Evolutionary conservation across 2,797 vertebrate species (phyloP), one percentile per base, ranked within the genome.

Genomic region (Lutjanus argentimaculatus): DNA sequence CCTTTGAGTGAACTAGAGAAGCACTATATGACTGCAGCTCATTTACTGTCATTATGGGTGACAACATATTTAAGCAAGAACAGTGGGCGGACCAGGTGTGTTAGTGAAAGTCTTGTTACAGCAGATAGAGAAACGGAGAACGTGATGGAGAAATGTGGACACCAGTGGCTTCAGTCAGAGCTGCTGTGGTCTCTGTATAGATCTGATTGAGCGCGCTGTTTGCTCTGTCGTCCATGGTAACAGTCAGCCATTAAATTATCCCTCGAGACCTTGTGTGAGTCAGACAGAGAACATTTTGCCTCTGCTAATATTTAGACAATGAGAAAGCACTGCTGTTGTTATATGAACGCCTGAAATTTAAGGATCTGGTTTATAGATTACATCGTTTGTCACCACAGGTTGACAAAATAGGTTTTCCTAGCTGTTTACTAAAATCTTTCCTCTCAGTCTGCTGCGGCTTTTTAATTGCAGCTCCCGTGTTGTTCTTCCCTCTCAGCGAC

Each of bases 171-270:
- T 85, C 67, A 67, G 61, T 78, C 63, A 73, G 21, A 69, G 70
- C 48, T 45, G 67, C 84, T 51, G 67, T 43, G 43, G 69, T 76
- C 80, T 75, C 55, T 81, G 46, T 76, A 19, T 45, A 64, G 68
- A 21, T 22, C 75, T 75, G 75, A 79, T 65, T 55, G 57, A 76
- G 19, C 68, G 11, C 52, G 61, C 68, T 80, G 65, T 90, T 89
- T 85, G 66, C 76, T 73, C 61, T 8, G 83, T 86, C 72, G 80
- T 65, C 81, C 79, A 36, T 85, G 72, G 91, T 43, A 89, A 91
- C 89, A 63, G 86, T 64, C 36, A 0, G 49, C 30, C 19, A 42
- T 82, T 70, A 57, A 49, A 59, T 70, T 62, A 79, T 67, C 67
- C 53, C 49, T 36, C 1, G 12, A 63, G 82, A 48, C 30, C 10